Evolutionary conservation across 1,140 invertebrate species (phyloP), one percentile per base, ranked within the genome.

Genomic region (Zaprionus ornatus): DNA sequence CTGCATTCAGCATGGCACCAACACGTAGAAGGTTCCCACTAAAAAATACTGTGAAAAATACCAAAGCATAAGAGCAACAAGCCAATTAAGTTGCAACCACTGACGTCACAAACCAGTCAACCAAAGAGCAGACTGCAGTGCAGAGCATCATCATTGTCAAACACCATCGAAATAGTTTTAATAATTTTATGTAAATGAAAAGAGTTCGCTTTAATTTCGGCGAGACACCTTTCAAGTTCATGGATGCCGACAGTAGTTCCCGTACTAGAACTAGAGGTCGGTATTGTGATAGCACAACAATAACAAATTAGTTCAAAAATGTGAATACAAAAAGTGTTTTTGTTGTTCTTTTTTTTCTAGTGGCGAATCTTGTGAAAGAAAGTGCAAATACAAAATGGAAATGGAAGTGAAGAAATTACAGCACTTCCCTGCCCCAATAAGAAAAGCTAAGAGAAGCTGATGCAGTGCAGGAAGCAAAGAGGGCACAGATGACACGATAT

Each of bases 271-370:
- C 48, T 15, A 74, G 59, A 87, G 83, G 83, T 87, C 60, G 45
- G 80, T 79, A 87, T 79, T 57, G 32, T 63, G 29, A 25, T 29
- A 65, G 25, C 25, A 57, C 10, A 42, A 15, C n/a, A 5, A 50
- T 40, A 15, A 32, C 29, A 10, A 32, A 32, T 32, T 3, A 32
- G 29, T 32, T 32, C 3, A 32, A 32, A 48, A 15, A 50, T 52
- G 80, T 87, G 83, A 65, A 65, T 37, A 74, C 27, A 81, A 72
- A 81, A 72, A 71, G 76, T 69, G 27, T 82, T 83, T 86, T 86
- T 86, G 71, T 88, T 88, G 72, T 88, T n/a, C n/a, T 88, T 86
- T 86, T 86, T 74, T 74, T 86, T 85, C 37, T 85, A 85, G 82
- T 85, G 82, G 21, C 67, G 67, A 66, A 70, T 50, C 29, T 25